Conservation (phyloP, 2,888 invertebrate species). For the Tiphia femorata region DNA sequence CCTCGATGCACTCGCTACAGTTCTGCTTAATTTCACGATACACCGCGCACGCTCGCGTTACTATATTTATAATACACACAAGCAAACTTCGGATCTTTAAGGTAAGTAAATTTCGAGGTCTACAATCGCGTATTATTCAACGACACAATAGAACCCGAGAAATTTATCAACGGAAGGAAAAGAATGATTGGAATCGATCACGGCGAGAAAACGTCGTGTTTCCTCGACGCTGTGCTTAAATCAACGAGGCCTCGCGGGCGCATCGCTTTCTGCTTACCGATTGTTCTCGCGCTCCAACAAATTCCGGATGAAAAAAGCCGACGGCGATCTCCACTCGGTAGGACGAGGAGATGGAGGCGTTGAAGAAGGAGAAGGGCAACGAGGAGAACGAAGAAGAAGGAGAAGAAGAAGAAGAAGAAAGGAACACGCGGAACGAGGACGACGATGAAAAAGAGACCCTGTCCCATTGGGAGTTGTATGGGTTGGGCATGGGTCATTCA, state of each 20-base stretch:
- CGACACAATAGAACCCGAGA: too few species aligned
- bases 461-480: conserved; percentile 49
- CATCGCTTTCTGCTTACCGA: neutral
- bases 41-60: neutral
- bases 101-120: too few species aligned
- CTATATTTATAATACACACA: too few species aligned
- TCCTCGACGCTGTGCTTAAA: neutral
- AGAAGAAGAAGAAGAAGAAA: conserved; percentile 8
- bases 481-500: conserved; percentile 57
- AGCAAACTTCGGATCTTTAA: too few species aligned
- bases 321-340: too few species aligned
- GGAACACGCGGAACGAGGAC: conserved; percentile 34
- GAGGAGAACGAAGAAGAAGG: conserved; percentile 2
- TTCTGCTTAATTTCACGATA: too few species aligned
- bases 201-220: too few species aligned
- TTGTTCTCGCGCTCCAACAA: neutral
- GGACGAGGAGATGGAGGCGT: neutral
- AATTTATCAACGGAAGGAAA: too few species aligned
- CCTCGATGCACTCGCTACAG: conserved; percentile 15
- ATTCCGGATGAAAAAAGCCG: neutral
- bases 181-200: too few species aligned
- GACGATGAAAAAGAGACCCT: conserved; percentile 47
- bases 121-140: too few species aligned
- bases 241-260: neutral
- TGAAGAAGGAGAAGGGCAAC: conserved; percentile 13